Percentiles rank a stretch among this genome's conserved stretches.
Conservation (phyloP, 2,113 vertebrate genomes). For the Colinus virginianus region DNA sequence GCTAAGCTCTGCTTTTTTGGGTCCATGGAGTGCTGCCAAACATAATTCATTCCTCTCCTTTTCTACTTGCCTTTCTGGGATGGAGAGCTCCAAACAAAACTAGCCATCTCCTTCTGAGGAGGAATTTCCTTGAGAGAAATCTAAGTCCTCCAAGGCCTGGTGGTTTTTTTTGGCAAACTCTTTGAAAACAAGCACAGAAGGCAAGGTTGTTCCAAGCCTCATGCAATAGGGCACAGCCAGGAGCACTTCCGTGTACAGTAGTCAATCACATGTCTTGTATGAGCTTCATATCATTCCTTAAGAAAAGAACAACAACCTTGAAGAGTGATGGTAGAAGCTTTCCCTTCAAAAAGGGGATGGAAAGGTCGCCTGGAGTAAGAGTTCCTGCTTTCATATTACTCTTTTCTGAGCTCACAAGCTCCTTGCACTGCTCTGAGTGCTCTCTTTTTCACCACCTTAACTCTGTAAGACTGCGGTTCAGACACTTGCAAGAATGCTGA, state of each 20-base stretch:
- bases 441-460: not conserved
- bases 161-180: not conserved
- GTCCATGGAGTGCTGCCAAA: not conserved
- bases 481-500: not conserved
- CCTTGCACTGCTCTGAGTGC: not conserved
- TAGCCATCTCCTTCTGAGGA: not conserved
- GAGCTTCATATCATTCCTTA: not conserved
- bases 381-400: not conserved
- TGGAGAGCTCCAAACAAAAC: not conserved
- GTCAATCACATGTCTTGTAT: fast-evolving
- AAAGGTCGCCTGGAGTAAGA: not conserved
- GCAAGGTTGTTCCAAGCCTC: not conserved
- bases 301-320: not conserved
- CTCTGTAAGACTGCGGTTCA: not conserved
- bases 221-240: not conserved
- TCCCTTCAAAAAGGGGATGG: not conserved
- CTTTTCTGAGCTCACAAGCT: not conserved
- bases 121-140: not conserved
- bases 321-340: not conserved
- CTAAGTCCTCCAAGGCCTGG: not conserved
- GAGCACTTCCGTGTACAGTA: not conserved
- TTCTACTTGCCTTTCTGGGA: not conserved
- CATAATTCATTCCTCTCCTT: not conserved
- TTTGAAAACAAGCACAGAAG: not conserved
- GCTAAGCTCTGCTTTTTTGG: not conserved